phyloP scores from a whole-genome alignment of 1,140 invertebrate species.

The Brachionus angularis region DNA sequence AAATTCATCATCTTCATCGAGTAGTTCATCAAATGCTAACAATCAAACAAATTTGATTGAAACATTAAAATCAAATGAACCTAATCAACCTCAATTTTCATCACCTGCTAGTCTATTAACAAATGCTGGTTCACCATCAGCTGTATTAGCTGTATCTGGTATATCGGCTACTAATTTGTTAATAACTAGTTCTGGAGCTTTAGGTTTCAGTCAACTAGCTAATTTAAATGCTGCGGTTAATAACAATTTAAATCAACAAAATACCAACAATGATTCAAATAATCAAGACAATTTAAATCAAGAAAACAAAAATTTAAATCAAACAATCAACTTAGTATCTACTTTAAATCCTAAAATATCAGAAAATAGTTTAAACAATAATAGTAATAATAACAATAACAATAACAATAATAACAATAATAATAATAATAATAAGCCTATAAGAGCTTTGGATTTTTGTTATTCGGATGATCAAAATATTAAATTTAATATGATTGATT shows the following conservation, averaged over 20 bases:
- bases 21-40: not conserved
- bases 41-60: not conserved
- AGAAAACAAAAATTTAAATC: not conserved
- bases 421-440: not conserved
- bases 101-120: slow-evolving; percentile 20
- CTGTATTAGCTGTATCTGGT: slow-evolving; percentile 29
- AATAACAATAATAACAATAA: not conserved
- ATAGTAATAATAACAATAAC: too few species aligned
- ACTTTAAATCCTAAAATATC: too few species aligned
- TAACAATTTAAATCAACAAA: too few species aligned
- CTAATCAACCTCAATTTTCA: slow-evolving; percentile 30
- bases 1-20: slow-evolving; percentile 1
- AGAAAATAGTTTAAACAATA: too few species aligned
- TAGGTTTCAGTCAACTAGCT: slow-evolving; percentile 20
- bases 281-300: not conserved
- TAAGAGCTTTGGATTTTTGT: slow-evolving; percentile 53
- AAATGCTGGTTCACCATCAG: slow-evolving; percentile 23
- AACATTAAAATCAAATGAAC: not conserved
- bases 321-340: too few species aligned
- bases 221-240: too few species aligned
- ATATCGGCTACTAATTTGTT: slow-evolving; percentile 35
- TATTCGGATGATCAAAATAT: slow-evolving; percentile 57
- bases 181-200: slow-evolving; percentile 38
- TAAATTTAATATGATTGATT: slow-evolving; percentile 54
- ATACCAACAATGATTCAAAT: slow-evolving; percentile 4